Evolutionary conservation across 2,888 invertebrate genomes (phyloP), one percentile per base, ranked within the genome.

Genomic region (Atherix ibis): DNA sequence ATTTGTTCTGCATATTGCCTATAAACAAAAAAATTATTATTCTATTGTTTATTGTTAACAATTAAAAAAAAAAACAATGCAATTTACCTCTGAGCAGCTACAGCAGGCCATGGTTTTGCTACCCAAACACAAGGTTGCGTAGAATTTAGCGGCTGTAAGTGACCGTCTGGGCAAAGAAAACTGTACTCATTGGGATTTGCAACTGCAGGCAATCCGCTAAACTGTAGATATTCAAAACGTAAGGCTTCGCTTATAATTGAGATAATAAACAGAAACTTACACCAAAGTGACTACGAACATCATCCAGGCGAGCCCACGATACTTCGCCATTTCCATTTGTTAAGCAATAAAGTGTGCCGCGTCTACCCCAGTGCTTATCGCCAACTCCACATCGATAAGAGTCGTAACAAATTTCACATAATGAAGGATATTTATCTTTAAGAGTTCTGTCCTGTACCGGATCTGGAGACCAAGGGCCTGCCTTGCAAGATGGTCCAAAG

Each of bases 351-450:
- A 91, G 64, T 0, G 85, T 76, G 0, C 92, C 92, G 28, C 73
- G 66, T 40, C 78, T 70, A 2, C 91, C 91, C 68, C 83, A 82
- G 57, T 83, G 88, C 34, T 75, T 76, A 56, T 91, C 91, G 4
- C 64, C 63, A 1, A 53, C 53, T 1, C 68, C 66, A 50, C 87
- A 87, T 3, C 59, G 58, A 0, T 52, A 53, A 0, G 73, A 67
- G 43, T 67, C 66, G 31, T 70, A 67, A 49, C 88, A 88, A 4
- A 79, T 66, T 3, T 68, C 65, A 47, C 87, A 88, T 0, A 88
- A 62, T 4, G 77, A 75, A 1, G 69, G 68, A 54, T 83, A 85
- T 32, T 66, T 70, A 4, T 48, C 50, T 53, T 78, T 87, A 1
- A 87, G 59, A 45, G 70, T 54, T 3, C 57, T 54, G 46, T 85